Percentiles rank a stretch among this genome's conserved stretches.
Conservation (phyloP, 2,797 vertebrate species). For the Iguana delicatissima region DNA sequence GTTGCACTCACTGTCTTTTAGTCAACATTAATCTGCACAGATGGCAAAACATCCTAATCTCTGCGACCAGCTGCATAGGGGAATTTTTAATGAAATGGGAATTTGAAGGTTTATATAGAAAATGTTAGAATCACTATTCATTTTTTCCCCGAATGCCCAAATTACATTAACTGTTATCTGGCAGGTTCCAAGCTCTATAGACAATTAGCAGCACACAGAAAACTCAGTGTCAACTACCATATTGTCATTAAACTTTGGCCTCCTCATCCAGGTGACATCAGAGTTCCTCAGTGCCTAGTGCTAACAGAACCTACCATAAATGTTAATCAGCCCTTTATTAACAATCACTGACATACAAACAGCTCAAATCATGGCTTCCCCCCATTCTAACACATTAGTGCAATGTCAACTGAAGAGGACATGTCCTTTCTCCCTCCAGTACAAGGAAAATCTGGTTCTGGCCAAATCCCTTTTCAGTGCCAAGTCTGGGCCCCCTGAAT, state of each 20-base stretch:
- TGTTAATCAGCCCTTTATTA: neutral
- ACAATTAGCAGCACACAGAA: conserved; percentile 15
- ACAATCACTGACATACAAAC: neutral
- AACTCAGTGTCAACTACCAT: neutral
- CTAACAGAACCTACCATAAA: neutral
- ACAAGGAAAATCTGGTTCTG: too few species aligned
- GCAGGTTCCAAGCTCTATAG: conserved; percentile 66
- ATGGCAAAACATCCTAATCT: conserved; percentile 85
- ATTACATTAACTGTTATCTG: conserved; percentile 72
- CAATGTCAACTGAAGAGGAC: neutral
- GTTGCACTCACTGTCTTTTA: conserved; percentile 74
- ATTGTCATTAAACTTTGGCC: conserved; percentile 9
- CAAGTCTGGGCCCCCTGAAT: neutral
- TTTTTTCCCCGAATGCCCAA: conserved; percentile 71
- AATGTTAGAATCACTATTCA: conserved; percentile 73
- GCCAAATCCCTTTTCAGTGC: neutral
- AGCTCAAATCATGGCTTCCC: neutral
- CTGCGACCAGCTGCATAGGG: conserved; percentile 82
- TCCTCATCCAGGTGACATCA: conserved; percentile 3
- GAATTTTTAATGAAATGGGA: conserved; percentile 87
- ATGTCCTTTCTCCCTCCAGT: neutral
- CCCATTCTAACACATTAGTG: neutral
- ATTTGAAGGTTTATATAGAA: conserved; percentile 83
- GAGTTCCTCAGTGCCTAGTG: neutral
- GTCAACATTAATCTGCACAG: conserved; percentile 86